Conservation (phyloP, 1,140 invertebrate genomes). For the Drosophila pachea region DNA sequence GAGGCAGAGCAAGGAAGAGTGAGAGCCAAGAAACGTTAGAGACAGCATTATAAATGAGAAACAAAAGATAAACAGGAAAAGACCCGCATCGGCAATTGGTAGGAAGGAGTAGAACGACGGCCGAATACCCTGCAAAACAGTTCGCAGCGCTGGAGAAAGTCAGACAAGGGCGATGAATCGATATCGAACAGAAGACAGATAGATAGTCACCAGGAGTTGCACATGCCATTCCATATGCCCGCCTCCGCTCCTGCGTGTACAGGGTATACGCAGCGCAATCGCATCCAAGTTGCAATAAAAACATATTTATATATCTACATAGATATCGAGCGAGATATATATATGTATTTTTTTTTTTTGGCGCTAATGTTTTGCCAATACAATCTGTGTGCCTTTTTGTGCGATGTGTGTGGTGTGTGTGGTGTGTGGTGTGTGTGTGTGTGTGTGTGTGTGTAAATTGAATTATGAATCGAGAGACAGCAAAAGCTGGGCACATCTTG, state of each 20-base stretch:
- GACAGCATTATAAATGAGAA: slow-evolving; percentile 1
- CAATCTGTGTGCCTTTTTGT: background rate
- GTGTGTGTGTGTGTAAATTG: slow-evolving; percentile 18
- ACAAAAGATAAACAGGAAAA: slow-evolving; percentile 5
- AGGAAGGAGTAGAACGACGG: background rate
- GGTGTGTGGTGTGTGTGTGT: slow-evolving; percentile 2
- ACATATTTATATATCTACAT: slow-evolving; percentile 17
- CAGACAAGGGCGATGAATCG: no score
- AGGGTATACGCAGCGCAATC: slow-evolving; percentile 9
- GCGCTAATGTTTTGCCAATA: slow-evolving; percentile 23
- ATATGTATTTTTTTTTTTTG: background rate
- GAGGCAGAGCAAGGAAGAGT: background rate
- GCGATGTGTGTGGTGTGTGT: background rate
- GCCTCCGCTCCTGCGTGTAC: background rate
- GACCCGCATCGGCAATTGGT: background rate
- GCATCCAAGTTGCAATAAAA: slow-evolving; percentile 21
- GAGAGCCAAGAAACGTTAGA: background rate
- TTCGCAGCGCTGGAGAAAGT: no score
- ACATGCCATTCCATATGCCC: background rate
- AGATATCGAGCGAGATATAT: background rate
- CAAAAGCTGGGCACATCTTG: slow-evolving; percentile 27
- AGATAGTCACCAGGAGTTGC: background rate
- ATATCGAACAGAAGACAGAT: no score
- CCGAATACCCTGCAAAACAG: background rate
- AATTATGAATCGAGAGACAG: slow-evolving; percentile 16